A percentile compares a stretch with the other conserved stretches of the same genome.
Evolutionary conservation across 1,140 invertebrate genomes (phyloP).

Genomic region (Caerostris darwini): DNA sequence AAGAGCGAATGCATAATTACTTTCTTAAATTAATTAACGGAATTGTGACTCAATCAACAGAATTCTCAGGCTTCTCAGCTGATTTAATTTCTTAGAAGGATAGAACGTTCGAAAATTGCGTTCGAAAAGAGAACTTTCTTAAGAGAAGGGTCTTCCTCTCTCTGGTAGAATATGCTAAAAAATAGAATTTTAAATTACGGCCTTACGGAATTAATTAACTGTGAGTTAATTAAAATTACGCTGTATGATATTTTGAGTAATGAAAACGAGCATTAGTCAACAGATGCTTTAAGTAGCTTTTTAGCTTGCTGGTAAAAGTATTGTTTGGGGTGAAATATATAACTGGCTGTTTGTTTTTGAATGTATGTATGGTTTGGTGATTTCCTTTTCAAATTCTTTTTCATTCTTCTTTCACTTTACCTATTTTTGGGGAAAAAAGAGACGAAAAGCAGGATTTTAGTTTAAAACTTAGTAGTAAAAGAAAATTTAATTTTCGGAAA

Average conservation of each 20-base stretch:
- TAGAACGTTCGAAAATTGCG: neutral
- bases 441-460: too few relatives aligned
- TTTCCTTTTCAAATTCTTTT: too few relatives aligned
- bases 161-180: neutral
- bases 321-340: too few relatives aligned
- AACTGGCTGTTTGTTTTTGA: too few relatives aligned
- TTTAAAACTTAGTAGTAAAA: too few relatives aligned
- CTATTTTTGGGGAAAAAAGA: too few relatives aligned
- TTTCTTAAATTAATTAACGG: slow-evolving; percentile 66
- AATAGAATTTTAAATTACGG: neutral
- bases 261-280: neutral
- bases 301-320: too few relatives aligned
- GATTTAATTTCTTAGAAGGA: slow-evolving; percentile 42
- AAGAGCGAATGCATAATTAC: slow-evolving; percentile 18
- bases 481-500: too few relatives aligned
- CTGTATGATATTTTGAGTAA: neutral
- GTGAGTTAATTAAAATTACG: neutral
- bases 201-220: slow-evolving; percentile 31
- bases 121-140: neutral
- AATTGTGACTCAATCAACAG: slow-evolving; percentile 37
- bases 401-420: too few relatives aligned
- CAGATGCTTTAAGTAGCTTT: neutral
- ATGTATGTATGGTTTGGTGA: too few relatives aligned
- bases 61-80: neutral
- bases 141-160: neutral